These are phyloP conservation scores for Stenoptilia bipunctidactyla DNA, from an alignment of 2,888 invertebrate species.

Conservation along the genomic window DNA sequence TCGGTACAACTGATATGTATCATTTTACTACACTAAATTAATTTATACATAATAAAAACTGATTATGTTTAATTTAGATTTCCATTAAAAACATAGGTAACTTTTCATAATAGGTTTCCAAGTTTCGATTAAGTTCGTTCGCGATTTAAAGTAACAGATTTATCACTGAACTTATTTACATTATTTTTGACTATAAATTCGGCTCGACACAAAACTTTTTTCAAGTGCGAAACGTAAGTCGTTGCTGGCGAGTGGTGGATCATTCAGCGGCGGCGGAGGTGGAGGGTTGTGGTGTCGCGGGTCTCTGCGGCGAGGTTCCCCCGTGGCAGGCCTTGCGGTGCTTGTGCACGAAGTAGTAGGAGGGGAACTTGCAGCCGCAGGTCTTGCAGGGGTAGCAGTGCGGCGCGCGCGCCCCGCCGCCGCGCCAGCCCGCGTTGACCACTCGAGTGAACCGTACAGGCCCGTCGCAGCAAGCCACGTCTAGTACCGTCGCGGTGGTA, in stretches of 20 bases:
- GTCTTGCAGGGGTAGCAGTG: conserved; percentile 95
- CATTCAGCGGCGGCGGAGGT: conserved; percentile 27
- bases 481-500: conserved; percentile 73
- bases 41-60: no score
- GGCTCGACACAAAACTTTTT: no score
- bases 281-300: conserved; percentile 31
- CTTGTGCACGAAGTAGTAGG: conserved; percentile 94
- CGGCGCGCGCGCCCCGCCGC: conserved; percentile 79
- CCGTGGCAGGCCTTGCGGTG: conserved; percentile 89
- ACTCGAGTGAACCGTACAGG: conserved; percentile 89
- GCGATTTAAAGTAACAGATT: no score
- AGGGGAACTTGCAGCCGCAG: conserved; percentile 92
- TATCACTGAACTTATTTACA: no score
- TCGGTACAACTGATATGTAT: conserved; percentile 35
- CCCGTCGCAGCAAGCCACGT: conserved; percentile 93
- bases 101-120: no score
- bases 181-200: no score
- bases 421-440: conserved; percentile 83
- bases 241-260: neutral
- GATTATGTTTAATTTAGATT: no score
- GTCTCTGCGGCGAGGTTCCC: conserved; percentile 50
- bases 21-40: conserved; percentile 21
- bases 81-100: no score
- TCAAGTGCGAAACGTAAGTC: no score
- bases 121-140: no score